A percentile compares a stretch with the other conserved stretches of the same genome.
Evolutionary conservation across 2,888 invertebrate species (phyloP).

Genomic region (Capitulum mitella): DNA sequence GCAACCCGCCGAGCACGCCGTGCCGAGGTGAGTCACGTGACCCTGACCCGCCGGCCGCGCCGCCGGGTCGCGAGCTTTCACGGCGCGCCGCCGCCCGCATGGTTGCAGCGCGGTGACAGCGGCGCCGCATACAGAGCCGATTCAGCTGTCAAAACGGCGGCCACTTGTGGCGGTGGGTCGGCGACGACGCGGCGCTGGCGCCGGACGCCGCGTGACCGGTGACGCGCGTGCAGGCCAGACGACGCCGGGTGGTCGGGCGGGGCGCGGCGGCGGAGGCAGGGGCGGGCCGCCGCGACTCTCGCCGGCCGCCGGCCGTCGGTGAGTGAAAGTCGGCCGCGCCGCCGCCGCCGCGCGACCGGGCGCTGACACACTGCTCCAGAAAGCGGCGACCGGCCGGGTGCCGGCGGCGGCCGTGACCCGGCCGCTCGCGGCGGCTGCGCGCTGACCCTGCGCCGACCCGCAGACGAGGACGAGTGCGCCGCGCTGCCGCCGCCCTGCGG

Average conservation of each 20-base stretch:
- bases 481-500: constrained; percentile 56
- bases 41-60: background rate
- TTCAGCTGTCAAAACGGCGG: too few relatives aligned
- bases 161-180: too few relatives aligned
- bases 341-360: background rate
- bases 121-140: too few relatives aligned
- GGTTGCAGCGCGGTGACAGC: too few relatives aligned
- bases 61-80: background rate
- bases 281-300: background rate
- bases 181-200: too few relatives aligned
- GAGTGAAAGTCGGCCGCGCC: constrained; percentile 4
- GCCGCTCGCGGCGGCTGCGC: background rate
- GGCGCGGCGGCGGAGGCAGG: background rate
- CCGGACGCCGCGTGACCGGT: background rate
- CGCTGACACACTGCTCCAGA: constrained; percentile 14
- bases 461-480: constrained; percentile 35
- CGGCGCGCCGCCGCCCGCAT: background rate
- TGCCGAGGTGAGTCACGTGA: constrained; percentile 33
- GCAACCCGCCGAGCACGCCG: constrained; percentile 58
- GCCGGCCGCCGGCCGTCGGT: background rate
- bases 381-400: background rate
- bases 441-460: background rate
- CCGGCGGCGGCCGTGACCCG: background rate
- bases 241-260: background rate
- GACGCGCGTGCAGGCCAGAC: background rate